Evolutionary conservation across 2,888 invertebrate genomes (phyloP).

Genomic region (Eupithecia subumbrata): DNA sequence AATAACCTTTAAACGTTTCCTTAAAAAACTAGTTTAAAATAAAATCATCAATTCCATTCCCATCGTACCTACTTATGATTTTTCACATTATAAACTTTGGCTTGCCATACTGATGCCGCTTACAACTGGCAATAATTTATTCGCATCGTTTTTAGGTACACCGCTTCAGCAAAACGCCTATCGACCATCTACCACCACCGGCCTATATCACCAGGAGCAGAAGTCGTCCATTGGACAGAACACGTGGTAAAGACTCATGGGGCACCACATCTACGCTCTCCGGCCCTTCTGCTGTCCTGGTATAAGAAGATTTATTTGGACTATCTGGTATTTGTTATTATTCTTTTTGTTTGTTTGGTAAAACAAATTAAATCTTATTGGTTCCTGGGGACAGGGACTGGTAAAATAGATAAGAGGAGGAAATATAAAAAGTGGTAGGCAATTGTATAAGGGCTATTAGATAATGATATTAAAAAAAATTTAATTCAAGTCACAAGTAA

Average conservation of each 20-base stretch:
- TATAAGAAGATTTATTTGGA: slow-evolving; percentile 71
- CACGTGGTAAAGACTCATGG: slow-evolving; percentile 85
- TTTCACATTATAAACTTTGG: too few species aligned
- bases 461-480: too few species aligned
- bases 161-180: slow-evolving; percentile 54
- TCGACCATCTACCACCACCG: slow-evolving; percentile 70
- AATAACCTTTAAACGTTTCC: too few species aligned
- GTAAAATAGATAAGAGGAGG: not conserved
- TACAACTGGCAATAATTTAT: not conserved
- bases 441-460: not conserved
- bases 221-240: slow-evolving; percentile 87
- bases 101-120: too few species aligned
- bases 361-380: not conserved
- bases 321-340: slow-evolving; percentile 43
- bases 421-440: not conserved
- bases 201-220: slow-evolving; percentile 82
- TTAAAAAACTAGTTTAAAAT: too few species aligned
- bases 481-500: too few species aligned
- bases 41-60: too few species aligned
- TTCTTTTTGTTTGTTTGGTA: slow-evolving; percentile 26
- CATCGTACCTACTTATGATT: too few species aligned
- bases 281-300: slow-evolving; percentile 56
- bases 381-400: not conserved
- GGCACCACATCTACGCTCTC: slow-evolving; percentile 76
- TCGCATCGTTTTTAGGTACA: slow-evolving; percentile 53